These are phyloP conservation scores for Shinisaurus crocodilurus DNA, from an alignment of 2,113 vertebrate genomes.

Conservation along the genomic window DNA sequence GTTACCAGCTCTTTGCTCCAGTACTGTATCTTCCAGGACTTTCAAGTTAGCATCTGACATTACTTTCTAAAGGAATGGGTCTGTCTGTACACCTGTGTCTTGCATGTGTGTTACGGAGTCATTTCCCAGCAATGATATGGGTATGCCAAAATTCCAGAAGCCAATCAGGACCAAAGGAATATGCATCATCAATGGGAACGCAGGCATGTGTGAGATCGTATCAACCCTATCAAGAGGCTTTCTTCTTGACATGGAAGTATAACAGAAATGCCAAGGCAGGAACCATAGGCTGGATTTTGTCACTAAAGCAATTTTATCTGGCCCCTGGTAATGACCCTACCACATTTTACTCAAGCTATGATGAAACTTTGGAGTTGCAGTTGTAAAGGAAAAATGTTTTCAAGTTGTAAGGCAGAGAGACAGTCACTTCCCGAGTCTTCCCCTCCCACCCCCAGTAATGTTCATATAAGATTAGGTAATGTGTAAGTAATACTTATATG, in stretches of 20 bases:
- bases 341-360: neutral
- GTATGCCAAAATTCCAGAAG: neutral
- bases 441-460: neutral
- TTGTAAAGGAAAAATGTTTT: neutral
- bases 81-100: neutral
- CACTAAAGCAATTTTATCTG: neutral
- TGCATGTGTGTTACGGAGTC: neutral
- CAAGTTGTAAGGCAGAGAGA: neutral
- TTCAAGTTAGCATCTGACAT: neutral
- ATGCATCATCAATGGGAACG: neutral
- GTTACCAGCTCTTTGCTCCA: neutral
- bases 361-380: neutral
- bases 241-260: neutral
- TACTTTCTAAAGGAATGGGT: neutral
- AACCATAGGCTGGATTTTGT: neutral
- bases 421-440: neutral
- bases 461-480: neutral
- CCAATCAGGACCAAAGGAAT: neutral
- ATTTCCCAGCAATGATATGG: neutral
- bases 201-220: neutral
- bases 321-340: no score
- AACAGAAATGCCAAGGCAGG: neutral
- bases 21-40: neutral
- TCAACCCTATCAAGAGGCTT: neutral
- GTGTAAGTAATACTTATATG: neutral